Evolutionary conservation across 2,113 vertebrate species (phyloP).

Genomic region (Mesitornis unicolor): DNA sequence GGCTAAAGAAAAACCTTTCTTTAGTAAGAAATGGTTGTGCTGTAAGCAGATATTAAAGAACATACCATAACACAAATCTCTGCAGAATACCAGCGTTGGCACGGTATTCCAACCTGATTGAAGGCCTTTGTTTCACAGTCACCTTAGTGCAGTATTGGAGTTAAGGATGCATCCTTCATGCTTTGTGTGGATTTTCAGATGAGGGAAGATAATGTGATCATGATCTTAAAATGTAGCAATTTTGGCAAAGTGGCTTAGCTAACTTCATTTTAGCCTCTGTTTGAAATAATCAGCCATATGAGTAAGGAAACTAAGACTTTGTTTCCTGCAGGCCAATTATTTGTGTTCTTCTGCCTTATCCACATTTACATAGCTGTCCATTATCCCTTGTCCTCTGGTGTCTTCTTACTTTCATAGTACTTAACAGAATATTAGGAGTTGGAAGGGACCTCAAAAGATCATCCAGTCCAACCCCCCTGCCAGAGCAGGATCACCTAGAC

Average conservation of each 20-base stretch:
- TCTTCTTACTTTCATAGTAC: background rate
- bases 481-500: no score
- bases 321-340: background rate
- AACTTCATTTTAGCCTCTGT: background rate
- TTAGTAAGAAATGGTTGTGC: background rate
- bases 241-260: background rate
- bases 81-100: background rate
- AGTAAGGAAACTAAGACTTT: background rate
- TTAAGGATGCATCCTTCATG: background rate
- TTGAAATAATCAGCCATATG: background rate
- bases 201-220: background rate
- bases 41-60: background rate
- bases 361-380: accelerated
- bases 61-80: background rate
- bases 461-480: no score
- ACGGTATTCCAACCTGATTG: background rate
- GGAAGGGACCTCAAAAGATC: no score
- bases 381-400: background rate
- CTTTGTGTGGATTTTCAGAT: background rate
- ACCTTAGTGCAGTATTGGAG: background rate
- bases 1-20: background rate
- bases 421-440: no score
- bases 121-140: background rate
- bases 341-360: background rate
- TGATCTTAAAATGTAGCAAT: background rate